Conservation (phyloP, 2,113 vertebrate genomes). For the Leucopsar rothschildi region DNA sequence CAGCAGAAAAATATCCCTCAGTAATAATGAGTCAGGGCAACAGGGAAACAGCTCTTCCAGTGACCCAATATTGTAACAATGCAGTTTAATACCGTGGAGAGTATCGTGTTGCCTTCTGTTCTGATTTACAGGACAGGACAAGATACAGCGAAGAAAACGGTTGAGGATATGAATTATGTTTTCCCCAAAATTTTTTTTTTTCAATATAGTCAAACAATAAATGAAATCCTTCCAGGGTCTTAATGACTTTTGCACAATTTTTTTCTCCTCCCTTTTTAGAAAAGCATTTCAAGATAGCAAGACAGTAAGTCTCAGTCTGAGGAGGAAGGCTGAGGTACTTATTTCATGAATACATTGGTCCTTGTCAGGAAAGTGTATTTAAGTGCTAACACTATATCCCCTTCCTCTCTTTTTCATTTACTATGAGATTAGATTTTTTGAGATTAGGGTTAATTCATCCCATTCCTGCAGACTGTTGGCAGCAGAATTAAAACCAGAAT, state of each 20-base stretch:
- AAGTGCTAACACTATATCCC: neutral
- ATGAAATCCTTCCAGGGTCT: neutral
- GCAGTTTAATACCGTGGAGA: neutral
- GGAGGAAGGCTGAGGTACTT: neutral
- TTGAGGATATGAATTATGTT: neutral
- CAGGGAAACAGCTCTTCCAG: neutral
- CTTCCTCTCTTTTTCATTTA: neutral
- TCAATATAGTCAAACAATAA: neutral
- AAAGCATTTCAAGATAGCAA: neutral
- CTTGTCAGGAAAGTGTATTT: neutral
- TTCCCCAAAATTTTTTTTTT: neutral
- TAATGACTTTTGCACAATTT: neutral
- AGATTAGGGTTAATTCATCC: neutral
- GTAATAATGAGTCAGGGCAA: accelerated
- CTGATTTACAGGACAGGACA: neutral
- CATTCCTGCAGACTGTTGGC: neutral
- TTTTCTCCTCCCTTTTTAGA: neutral
- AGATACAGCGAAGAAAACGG: neutral
- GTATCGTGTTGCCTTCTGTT: neutral
- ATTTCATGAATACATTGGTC: neutral
- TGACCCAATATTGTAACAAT: neutral
- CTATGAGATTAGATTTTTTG: neutral
- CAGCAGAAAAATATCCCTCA: neutral
- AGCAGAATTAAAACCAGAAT: neutral
- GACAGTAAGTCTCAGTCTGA: neutral